A percentile compares a stretch with the other conserved stretches of the same genome.
These are phyloP conservation scores for Carterocephalus palaemon DNA, from an alignment of 2,888 invertebrate genomes.

Conservation along the genomic window DNA sequence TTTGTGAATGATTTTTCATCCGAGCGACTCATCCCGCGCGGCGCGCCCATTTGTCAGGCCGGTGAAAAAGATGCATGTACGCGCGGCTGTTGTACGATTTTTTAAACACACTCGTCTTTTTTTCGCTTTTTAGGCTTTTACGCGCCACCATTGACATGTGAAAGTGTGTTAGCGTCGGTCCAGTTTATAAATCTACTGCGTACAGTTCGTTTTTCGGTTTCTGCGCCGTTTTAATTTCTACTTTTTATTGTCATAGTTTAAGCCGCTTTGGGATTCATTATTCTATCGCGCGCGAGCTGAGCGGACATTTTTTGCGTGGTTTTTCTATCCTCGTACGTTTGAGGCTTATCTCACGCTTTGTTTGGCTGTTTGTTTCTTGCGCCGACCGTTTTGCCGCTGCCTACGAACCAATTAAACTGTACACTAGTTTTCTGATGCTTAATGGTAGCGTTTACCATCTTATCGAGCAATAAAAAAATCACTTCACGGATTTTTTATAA, in stretches of 20 bases:
- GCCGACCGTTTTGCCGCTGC: slow-evolving; percentile 5
- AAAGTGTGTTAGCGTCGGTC: slow-evolving; percentile 74
- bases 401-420: slow-evolving; percentile 16
- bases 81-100: slow-evolving; percentile 45
- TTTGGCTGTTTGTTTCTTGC: slow-evolving; percentile 11
- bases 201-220: slow-evolving; percentile 43
- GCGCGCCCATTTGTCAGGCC: slow-evolving; percentile 76
- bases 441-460: not conserved
- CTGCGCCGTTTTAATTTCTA: slow-evolving; percentile 47
- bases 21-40: slow-evolving; percentile 64
- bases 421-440: slow-evolving; percentile 1
- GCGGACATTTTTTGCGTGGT: slow-evolving; percentile 13
- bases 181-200: slow-evolving; percentile 69
- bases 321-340: slow-evolving; percentile 11
- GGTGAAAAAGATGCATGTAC: slow-evolving; percentile 74
- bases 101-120: slow-evolving; percentile 39
- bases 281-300: slow-evolving; percentile 24
- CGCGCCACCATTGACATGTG: slow-evolving; percentile 75
- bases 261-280: slow-evolving; percentile 31
- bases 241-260: slow-evolving; percentile 34
- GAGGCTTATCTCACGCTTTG: slow-evolving; percentile 21
- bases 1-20: slow-evolving; percentile 75
- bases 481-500: no score
- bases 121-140: slow-evolving; percentile 75
- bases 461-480: not conserved